Evolutionary conservation across 2,113 vertebrate genomes (phyloP), one percentile per base, ranked within the genome.

Genomic region (Lophius piscatorius): DNA sequence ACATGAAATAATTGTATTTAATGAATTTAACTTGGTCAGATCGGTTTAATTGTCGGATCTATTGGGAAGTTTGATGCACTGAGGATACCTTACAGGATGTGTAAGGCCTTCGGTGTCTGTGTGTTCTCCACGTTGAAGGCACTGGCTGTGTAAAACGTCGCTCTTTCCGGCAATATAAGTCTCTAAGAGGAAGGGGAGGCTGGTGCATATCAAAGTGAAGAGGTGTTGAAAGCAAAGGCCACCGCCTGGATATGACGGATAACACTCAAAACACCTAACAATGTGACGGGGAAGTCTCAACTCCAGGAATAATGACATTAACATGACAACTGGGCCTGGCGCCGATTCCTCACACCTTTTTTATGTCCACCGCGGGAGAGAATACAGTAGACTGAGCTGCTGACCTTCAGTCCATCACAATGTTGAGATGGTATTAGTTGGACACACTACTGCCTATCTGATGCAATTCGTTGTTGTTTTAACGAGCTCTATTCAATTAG

Each of bases 151-250:
- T 94, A 95, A 93, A 91, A 88, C 72, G 71, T 88, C 91, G 92
- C 92, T 91, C 88, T 92, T 93, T 93, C 92, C 85, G 82, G 92
- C 81, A 92, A 92, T 92, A 94, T 93, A 95, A 93, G 88, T 88
- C 83, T 81, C 51, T 70, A 86, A 93, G 90, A 94, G 93, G 91
- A 94, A 94, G 87, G 89, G 88, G 22, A 84, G 81, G 50, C 63
- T 87, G 74, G 66, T 93, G 94, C 94, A 96, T 95, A 95, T 96
- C 95, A 98, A 97, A 96, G 93, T 85, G 41, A 47, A 86, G 77
- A 92, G 89, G 93, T 94, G 93, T 93, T 92, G 86, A 94, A 75
- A 80, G 75, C 93, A 89, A 81, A 83, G 80, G 90, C 89, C 89
- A 76, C 88, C 86, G 87, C 89, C 88, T 92, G 90, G 90, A 91